Percentiles rank a stretch among this genome's conserved stretches.
Evolutionary conservation across 1,140 invertebrate species (phyloP).

Genomic region (Gryon sp.): DNA sequence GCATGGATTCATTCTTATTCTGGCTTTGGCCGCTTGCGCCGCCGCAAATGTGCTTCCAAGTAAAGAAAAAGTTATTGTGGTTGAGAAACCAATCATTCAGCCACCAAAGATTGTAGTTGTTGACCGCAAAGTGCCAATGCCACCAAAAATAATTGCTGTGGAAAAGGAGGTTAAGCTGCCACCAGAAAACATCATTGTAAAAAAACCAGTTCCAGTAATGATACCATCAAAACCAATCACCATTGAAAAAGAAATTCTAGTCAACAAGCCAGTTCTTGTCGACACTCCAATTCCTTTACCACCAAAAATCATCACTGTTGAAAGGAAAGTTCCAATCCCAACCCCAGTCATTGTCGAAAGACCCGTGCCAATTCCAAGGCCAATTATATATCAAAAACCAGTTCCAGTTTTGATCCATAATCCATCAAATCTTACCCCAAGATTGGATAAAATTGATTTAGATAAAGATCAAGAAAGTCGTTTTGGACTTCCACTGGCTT

Average conservation of each 20-base stretch:
- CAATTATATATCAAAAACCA: background rate
- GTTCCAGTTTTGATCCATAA: background rate
- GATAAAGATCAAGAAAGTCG: no score
- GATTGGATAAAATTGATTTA: no score
- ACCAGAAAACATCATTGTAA: constrained; percentile 12
- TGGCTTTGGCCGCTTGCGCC: constrained; percentile 16
- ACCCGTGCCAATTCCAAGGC: background rate
- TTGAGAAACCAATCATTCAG: constrained; percentile 13
- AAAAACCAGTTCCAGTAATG: constrained; percentile 3
- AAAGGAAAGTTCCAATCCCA: background rate
- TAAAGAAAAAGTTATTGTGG: constrained; percentile 20
- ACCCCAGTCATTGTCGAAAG: background rate
- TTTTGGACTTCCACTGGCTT: no score
- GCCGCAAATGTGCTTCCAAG: background rate
- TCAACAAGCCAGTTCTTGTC: background rate
- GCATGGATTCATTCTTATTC: constrained; percentile 25
- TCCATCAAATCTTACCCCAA: background rate
- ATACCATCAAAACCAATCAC: constrained; percentile 2
- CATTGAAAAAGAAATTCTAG: background rate
- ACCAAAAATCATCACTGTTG: constrained; percentile 5
- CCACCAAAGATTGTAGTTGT: constrained; percentile 14
- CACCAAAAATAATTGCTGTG: background rate
- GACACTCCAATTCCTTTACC: background rate
- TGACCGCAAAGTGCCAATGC: background rate
- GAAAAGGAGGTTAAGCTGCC: constrained; percentile 3